Evolutionary conservation across 2,797 vertebrate species (phyloP), one percentile per base, ranked within the genome.

Genomic region (Sebastes iracundus): DNA sequence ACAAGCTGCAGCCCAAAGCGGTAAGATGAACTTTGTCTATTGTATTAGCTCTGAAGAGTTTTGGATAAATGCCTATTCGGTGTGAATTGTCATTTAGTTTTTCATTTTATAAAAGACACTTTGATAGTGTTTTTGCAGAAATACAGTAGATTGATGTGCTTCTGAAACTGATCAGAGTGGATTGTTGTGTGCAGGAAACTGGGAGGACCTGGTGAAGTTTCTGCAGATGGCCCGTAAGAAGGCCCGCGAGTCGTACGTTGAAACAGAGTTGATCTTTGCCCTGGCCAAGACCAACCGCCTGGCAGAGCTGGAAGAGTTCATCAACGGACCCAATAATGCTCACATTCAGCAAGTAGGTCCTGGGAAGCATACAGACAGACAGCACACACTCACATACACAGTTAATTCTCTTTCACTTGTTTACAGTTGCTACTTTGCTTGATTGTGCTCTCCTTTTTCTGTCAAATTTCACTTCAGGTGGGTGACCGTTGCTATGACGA

Each of bases 271-370:
- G 73, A 97, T 98, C 88, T 99, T 99, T 87, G 97, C 98, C 49
- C 88, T 99, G 93, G 98, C 98, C 62, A 99, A 99, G 95, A 99
- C 98, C 13, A 97, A 97, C 88, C 96, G 96, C 77, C 94, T 99
- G 22, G 97, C 98, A 23, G 98, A 99, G 91, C 95, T 99, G 64
- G 99, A 99, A 76, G 99, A 99, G 93, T 99, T 99, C 80, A 99
- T 99, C 92, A 99, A 99, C 23, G 99, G 99, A 42, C 99, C 99
- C 49, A 99, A 99, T 92, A 99, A 99, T 3, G 99, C 99, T 87
- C 99, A 99, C 76, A 99, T 99, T 87, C 99, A 99, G 85, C 99
- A 99, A 93, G 99, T 99, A 94, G 27, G 96, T 89, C 32, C 60
- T 16, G 8, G 16, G 61, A 52, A 25, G 6, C 55, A 32, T 42